These are phyloP conservation scores for Pipistrellus kuhlii DNA, from an alignment of 2,797 vertebrate genomes.

Conservation along the genomic window DNA sequence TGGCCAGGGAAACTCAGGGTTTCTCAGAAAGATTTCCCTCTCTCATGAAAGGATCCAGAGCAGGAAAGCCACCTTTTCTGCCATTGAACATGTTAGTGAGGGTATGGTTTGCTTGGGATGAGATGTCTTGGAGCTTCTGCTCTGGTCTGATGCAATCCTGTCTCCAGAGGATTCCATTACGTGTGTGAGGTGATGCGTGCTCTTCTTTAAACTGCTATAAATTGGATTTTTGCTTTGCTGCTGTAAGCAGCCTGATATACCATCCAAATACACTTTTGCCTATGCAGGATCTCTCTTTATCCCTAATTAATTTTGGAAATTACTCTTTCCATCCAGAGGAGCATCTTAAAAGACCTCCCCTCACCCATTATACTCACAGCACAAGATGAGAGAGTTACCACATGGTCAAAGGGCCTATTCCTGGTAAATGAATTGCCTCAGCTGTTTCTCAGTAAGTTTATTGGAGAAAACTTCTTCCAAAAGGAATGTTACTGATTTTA, in stretches of 20 bases:
- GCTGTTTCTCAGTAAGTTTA: neutral
- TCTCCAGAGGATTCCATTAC: neutral
- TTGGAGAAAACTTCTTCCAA: constrained; percentile 2
- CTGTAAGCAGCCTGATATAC: neutral
- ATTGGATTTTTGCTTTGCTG: neutral
- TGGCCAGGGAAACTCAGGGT: neutral
- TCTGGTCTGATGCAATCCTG: neutral
- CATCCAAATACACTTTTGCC: neutral
- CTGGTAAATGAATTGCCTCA: neutral
- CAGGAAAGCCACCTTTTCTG: neutral
- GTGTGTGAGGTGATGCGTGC: no score
- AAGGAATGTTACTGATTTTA: neutral
- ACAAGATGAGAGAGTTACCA: neutral
- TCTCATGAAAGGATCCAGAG: neutral
- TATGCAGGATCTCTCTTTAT: neutral
- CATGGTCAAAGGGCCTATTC: neutral
- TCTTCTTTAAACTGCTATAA: neutral
- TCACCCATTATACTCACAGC: neutral
- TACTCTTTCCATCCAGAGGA: neutral
- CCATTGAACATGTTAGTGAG: neutral
- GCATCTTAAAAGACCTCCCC: neutral
- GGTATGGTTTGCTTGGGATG: neutral
- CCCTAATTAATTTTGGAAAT: constrained; percentile 24
- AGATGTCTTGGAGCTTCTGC: neutral
- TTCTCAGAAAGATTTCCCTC: neutral